Evolutionary conservation across 2,888 invertebrate genomes (phyloP), one percentile per base, ranked within the genome.

Genomic region (Hylaea fasciaria): DNA sequence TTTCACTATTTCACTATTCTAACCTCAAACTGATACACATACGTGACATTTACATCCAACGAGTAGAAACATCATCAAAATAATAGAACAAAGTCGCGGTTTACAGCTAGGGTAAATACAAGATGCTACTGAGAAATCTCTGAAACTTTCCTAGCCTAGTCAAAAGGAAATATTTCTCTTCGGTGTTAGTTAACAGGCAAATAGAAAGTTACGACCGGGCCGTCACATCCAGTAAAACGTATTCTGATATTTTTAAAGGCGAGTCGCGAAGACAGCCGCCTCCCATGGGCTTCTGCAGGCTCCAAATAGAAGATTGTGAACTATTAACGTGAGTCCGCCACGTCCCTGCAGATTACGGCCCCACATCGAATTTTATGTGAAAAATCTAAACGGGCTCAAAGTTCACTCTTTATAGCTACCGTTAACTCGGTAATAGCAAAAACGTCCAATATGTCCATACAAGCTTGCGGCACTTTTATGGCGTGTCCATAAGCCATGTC

Each of bases 281-380:
- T 78, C 78, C 79, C 62, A 55, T 68, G 80, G 81, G 77, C 81
- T 84, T 81, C 73, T 70, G 74, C 66, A 65, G 71, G 70, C 71
- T 77, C 66, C 74, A 68, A 72, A 74, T 69, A 68, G 77, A 80
- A 83, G 81, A 82, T 82, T 81, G 80, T 74, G 76, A 79, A 81
- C 82, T 82, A 84, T 83, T 82, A 82, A 80, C 76, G 73, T 67
- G 69, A 68, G 63, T 70, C 69, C 65, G 66, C 68, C 60, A 60
- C 68, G 71, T 70, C 73, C 74, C 78, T 71, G 65, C 65, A 76
- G 74, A 77, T 77, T 74, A 77, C 72, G 72, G 64, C 61, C 52
- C 52, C 64, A 63, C 62, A 63, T 70, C 69, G 66, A 68, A 76
- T 73, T 73, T 66, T 62, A 65, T 60, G 66, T 70, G 69, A 75